Percentiles rank a stretch among this genome's conserved stretches.
Evolutionary conservation across 2,113 vertebrate species (phyloP).

Genomic region (Ranitomeya variabilis): DNA sequence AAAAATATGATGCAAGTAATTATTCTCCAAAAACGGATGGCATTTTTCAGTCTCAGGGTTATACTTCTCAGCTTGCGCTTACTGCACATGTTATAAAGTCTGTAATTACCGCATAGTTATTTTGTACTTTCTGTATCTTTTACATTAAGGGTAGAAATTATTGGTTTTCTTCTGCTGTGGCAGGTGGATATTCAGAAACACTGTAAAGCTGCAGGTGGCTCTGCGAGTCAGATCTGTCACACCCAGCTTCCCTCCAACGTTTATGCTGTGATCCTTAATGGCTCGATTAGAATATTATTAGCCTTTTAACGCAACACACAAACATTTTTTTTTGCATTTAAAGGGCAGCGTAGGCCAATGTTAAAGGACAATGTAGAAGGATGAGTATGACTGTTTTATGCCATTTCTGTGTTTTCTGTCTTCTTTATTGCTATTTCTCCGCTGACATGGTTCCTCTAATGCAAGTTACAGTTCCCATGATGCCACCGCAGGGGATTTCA

Average conservation of each 20-base stretch:
- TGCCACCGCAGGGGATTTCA: too few species aligned
- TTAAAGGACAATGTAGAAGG: too few species aligned
- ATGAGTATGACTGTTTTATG: too few species aligned
- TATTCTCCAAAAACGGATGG: neutral
- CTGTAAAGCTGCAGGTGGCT: neutral
- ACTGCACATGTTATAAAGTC: neutral
- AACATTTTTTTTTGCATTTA: too few species aligned
- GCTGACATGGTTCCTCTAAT: too few species aligned
- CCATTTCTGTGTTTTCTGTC: too few species aligned
- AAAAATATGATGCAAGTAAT: conserved; percentile 13
- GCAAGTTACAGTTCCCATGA: too few species aligned
- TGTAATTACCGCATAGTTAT: neutral
- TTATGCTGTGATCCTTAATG: neutral
- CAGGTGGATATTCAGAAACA: neutral
- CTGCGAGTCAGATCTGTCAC: neutral
- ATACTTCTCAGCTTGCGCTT: conserved; percentile 3
- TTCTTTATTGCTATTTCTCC: too few species aligned
- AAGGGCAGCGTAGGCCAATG: too few species aligned
- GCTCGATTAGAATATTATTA: neutral
- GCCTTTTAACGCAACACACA: neutral
- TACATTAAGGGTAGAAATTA: neutral
- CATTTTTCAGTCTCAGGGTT: conserved; percentile 16
- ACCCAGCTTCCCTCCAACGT: neutral
- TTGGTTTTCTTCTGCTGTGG: neutral
- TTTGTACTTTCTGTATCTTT: neutral